Percentiles rank a stretch among this genome's conserved stretches.
Conservation (phyloP, 2,888 invertebrate genomes). For the Drosophila maculinotata region DNA sequence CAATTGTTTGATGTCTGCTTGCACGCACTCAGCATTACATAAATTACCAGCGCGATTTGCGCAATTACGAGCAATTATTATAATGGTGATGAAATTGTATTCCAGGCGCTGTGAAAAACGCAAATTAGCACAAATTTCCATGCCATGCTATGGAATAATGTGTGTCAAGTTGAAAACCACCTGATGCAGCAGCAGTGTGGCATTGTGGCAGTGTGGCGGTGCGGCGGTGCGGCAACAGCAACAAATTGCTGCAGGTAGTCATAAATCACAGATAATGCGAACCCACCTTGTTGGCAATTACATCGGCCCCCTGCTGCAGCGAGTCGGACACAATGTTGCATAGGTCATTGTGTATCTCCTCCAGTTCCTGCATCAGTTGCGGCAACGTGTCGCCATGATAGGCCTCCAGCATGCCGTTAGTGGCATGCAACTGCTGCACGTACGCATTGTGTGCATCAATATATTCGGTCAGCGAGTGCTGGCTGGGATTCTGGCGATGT, state of each 20-base stretch:
- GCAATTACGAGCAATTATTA: conserved; percentile 70
- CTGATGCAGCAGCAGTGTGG: conserved; percentile 25
- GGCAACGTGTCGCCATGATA: conserved; percentile 95
- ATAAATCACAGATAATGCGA: conserved; percentile 68
- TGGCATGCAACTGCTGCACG: conserved; percentile 95
- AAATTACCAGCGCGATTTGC: conserved; percentile 69
- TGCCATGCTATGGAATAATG: not conserved
- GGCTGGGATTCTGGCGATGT: conserved; percentile 90
- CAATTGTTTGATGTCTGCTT: conserved; percentile 38
- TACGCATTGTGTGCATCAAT: conserved; percentile 97
- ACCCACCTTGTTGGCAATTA: conserved; percentile 92
- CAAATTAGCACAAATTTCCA: conserved; percentile 42
- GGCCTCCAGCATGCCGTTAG: conserved; percentile 96
- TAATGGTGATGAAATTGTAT: conserved; percentile 59
- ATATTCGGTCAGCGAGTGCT: conserved; percentile 90
- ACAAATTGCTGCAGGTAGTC: conserved; percentile 58
- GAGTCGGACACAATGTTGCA: conserved; percentile 95
- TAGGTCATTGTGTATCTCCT: conserved; percentile 96
- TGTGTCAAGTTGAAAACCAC: conserved; percentile 40
- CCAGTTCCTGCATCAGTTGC: conserved; percentile 94
- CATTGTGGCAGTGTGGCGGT: too few relatives aligned
- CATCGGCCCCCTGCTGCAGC: conserved; percentile 94
- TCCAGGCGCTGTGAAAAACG: conserved; percentile 7
- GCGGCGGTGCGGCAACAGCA: too few relatives aligned
- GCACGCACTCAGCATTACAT: conserved; percentile 56